Base-by-base conservation (phyloP, 2,888 invertebrate genomes). In the Sinotaia quadrata region DNA sequence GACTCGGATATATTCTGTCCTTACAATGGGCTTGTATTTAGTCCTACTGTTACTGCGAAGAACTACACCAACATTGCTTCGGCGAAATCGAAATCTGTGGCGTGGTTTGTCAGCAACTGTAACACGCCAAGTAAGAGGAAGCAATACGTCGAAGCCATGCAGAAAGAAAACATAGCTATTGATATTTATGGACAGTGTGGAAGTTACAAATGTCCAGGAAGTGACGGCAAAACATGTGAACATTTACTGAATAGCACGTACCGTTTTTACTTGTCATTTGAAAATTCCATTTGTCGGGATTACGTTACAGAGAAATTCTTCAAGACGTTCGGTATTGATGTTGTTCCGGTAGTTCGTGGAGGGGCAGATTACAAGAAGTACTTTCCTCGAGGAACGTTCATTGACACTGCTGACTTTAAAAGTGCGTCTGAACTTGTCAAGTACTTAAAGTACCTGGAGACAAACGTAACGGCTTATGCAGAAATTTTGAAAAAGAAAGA, bases 61-160 rank as follows among this genome's bases (percentile, higher is more conserved):
- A 56, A 65, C 47, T 65, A 41, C 56, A 52, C 54, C 0, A 31
- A 41, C 7, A 31, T 65, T 24, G 27, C 54, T 12, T n/a, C 12
- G 2, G 54, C 54, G n/a, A 76, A 76, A 36, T 70, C 68, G 2
- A 73, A 71, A 52, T 31, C 69, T 27, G 69, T 72, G 7, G 79
- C 77, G 2, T 81, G 81, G 81, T 71, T 79, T 47, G 81, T 78
- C 49, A 78, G 77, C 63, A 71, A 78, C 49, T 81, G 81, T 44
- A 4, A 61, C 10, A 75, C 78, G 15, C 62, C 63, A 12, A 72
- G 74, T 44, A 66, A 44, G 47, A 60, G 81, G 33, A 73, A 77
- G 33, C 12, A 41, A 0, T 80, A 78, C 56, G 76, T 78, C 10
- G 37, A 65, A 4, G 54, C 72, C n/a, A 54, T 81, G 15, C 65